These are phyloP conservation scores for Hemicentrotus pulcherrimus DNA, from an alignment of 35 echinoderm and acorn worm species.

Conservation along the genomic window DNA sequence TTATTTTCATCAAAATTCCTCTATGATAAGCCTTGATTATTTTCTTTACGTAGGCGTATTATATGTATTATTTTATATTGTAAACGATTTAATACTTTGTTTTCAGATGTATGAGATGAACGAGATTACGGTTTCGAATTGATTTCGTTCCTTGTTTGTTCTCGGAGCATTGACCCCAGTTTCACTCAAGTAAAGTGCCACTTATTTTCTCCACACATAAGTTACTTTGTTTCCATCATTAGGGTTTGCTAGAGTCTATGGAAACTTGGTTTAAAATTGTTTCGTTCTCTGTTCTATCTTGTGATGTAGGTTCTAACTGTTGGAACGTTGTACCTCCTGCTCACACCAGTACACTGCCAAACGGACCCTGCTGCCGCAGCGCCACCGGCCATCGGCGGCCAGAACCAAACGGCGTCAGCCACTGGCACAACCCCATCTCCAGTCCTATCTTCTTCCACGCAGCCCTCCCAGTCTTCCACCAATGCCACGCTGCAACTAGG, in stretches of 20 bases:
- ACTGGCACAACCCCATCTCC: not conserved
- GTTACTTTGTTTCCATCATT: not conserved
- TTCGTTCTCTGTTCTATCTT: not conserved
- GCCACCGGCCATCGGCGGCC: not conserved
- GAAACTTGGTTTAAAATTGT: not conserved
- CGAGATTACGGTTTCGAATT: not conserved
- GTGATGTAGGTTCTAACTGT: not conserved
- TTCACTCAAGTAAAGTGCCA: too few relatives aligned
- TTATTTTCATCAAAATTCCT: not conserved
- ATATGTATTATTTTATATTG: too few relatives aligned
- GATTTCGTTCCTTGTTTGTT: not conserved
- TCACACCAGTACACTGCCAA: not conserved
- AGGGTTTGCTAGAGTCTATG: not conserved
- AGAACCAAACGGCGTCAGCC: not conserved
- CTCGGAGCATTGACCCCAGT: not conserved
- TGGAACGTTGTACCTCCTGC: not conserved
- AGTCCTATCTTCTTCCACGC: not conserved
- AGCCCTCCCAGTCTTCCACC: not conserved
- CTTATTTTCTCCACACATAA: too few relatives aligned
- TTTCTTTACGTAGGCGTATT: too few relatives aligned
- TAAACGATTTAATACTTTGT: too few relatives aligned
- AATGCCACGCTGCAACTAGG: not conserved
- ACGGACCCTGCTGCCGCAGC: not conserved
- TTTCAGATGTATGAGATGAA: not conserved
- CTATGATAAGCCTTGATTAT: too few relatives aligned